Conservation (phyloP, 2,888 invertebrate species). For the Parnassius glacialis region DNA sequence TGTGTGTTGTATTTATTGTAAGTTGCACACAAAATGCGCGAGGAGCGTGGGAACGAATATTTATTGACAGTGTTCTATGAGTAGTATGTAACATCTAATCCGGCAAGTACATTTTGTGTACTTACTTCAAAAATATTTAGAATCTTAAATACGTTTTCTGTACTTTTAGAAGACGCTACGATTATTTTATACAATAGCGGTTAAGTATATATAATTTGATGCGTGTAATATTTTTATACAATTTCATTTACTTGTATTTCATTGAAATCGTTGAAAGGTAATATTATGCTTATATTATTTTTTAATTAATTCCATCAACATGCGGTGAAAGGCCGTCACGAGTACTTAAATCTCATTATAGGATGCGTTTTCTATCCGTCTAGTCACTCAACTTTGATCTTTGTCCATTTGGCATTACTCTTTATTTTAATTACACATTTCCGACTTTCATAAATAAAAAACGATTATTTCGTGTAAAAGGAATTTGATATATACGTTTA, state of each 20-base stretch:
- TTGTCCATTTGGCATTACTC: constrained; percentile 62
- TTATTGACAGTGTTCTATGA: constrained; percentile 1
- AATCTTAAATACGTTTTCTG: no score
- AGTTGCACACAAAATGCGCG: constrained; percentile 66
- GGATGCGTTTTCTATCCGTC: constrained; percentile 47
- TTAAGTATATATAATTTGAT: no score
- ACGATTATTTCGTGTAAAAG: constrained; percentile 34
- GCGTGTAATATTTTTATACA: no score
- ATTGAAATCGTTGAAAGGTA: neutral
- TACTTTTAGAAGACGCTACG: no score
- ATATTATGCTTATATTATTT: constrained; percentile 25
- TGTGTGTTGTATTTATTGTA: constrained; percentile 70
- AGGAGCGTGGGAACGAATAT: constrained; percentile 70
- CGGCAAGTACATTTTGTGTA: no score
- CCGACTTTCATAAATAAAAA: constrained; percentile 47
- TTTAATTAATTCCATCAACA: constrained; percentile 49
- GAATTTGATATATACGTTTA: constrained; percentile 44
- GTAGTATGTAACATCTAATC: neutral
- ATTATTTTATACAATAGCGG: no score
- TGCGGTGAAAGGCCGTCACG: constrained; percentile 63
- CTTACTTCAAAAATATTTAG: no score
- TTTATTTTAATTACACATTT: constrained; percentile 60
- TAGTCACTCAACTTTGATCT: constrained; percentile 79
- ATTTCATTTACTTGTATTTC: no score
- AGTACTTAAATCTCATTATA: constrained; percentile 54